Base-by-base conservation (phyloP, 2,113 vertebrate species). In the Paedocypris sp. region DNA sequence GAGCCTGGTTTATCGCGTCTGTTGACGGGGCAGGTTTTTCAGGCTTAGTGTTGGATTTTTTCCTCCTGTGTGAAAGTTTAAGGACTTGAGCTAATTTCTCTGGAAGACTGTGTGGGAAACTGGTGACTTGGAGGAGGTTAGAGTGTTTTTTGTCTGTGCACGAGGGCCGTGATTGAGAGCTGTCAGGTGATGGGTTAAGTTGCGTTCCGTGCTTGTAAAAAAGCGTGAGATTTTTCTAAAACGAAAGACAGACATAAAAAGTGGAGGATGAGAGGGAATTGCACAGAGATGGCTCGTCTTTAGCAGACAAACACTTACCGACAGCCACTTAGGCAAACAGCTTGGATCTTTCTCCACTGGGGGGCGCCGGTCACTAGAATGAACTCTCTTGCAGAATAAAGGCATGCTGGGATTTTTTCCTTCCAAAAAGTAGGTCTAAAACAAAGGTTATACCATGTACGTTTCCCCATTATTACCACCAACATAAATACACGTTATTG, bases 281-380 rank as follows among this genome's bases (percentile, higher is more conserved):
- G 31, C 20, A 25, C 16, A 41, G 7, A 47, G 11, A 60, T 1
- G 22, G 6, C 26, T 10, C 5, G 10, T 20, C 20, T 10, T 19
- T 7, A 8, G 13, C 6, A n/a, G 39, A 28, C 15, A 4, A n/a
- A n/a, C n/a, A n/a, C n/a, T 39, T 77, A 97, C 94, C 86, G 80
- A 82, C 1, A 98, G 71, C 94, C 92, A 98, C 57, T 84, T 82
- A 0, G 93, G 93, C 62, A 95, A 69, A n/a, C 75, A 18, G 1
- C 77, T 78, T 6, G 89, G 86, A 6, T 96, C 90, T 28, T 84
- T 85, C 68, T 91, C 90, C 35, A 93, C 62, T 0, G 92, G 89
- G 0, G 90, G 82, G 5, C 84, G 84, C 74, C 67, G 82, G 32
- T 91, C 85, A 1, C 75, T 69, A 0, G 81, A 85, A 9, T 76